Evolutionary conservation across 2,113 vertebrate genomes (phyloP).

Genomic region (Gymnogyps californianus): DNA sequence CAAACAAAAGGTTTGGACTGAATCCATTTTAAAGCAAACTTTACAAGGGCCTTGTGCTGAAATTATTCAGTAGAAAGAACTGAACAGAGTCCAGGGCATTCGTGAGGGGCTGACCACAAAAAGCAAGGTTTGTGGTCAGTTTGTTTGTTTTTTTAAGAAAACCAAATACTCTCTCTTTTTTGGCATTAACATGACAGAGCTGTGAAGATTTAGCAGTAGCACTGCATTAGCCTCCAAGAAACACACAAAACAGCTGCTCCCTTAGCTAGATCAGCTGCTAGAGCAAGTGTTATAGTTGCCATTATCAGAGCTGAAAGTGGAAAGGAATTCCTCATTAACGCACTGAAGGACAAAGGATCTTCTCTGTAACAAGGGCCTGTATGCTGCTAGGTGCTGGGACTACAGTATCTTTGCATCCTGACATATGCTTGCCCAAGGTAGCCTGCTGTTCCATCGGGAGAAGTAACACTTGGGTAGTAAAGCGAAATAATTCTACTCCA

Average conservation of each 20-base stretch:
- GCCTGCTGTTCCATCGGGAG: neutral
- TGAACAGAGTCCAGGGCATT: neutral
- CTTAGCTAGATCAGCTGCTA: neutral
- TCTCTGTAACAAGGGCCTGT: neutral
- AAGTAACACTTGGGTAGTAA: neutral
- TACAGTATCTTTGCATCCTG: neutral
- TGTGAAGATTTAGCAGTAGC: neutral
- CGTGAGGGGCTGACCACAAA: neutral
- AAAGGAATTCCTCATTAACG: neutral
- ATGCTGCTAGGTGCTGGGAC: neutral
- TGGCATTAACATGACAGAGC: neutral
- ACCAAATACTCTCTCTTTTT: neutral
- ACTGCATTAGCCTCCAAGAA: neutral
- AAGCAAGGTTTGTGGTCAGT: neutral
- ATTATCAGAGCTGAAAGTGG: neutral
- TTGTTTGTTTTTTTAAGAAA: neutral
- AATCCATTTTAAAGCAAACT: neutral
- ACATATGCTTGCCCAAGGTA: fast-evolving
- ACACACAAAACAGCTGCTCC: neutral
- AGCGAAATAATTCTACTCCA: neutral
- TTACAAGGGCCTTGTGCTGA: neutral
- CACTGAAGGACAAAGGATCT: neutral
- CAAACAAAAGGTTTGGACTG: neutral
- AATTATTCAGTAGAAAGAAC: slow-evolving; percentile 2
- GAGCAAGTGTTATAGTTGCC: neutral